Evolutionary conservation across 2,797 vertebrate species (phyloP), one percentile per base, ranked within the genome.

Genomic region (Falco peregrinus): DNA sequence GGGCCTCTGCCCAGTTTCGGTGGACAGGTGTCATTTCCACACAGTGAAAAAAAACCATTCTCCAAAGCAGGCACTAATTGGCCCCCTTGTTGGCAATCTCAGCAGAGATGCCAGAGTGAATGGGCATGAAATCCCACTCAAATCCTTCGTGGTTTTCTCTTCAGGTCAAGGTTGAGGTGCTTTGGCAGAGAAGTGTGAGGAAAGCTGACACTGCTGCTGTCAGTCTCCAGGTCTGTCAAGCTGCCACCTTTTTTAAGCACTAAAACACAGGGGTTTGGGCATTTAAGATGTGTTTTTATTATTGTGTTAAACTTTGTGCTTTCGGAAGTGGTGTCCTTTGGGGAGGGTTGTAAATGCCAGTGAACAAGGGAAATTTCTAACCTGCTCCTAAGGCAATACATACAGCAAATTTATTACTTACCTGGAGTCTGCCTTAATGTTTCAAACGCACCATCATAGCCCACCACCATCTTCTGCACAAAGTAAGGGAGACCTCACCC

Each of bases 141-240:
- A 96, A 94, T 65, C 94, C 96, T 91, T 78, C 0, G 87, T 91
- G 95, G 70, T 47, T 96, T 94, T 73, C 93, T 97, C 93, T 76
- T 96, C 96, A 89, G 96, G 96, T 97, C 96, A 96, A 97, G 94
- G 96, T 97, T 97, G 96, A 97, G 89, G 89, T 96, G 87, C 92
- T 97, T 96, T 97, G 96, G 96, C 96, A 97, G 93, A 61, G 81
- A 87, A 94, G 93, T 53, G 89, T 89, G 96, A 94, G 93, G 93
- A 91, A 93, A 90, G 93, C 96, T 97, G 84, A 94, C 87, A 85
- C 84, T 65, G 89, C 89, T 84, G 92, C 95, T 97, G 96, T 96
- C 94, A 95, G 94, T 96, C 94, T 96, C 83, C 90, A 95, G 91
- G 90, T 95, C 94, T 97, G 92, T 84, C 96, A 96, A 94, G 87